Conservation (phyloP, 2,113 vertebrate species). For the Emberiza fucata region DNA sequence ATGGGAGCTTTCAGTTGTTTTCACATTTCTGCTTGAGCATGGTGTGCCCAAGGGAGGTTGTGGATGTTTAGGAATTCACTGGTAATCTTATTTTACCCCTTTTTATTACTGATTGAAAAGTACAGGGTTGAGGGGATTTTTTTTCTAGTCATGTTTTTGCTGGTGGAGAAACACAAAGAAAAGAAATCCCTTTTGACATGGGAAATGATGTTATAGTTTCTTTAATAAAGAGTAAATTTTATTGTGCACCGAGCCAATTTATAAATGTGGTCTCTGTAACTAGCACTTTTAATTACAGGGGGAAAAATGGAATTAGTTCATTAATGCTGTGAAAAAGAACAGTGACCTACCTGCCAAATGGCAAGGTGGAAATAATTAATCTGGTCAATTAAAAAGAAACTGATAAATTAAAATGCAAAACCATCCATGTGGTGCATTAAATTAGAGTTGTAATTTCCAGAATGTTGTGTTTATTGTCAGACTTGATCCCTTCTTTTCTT, state of each 20-base stretch:
- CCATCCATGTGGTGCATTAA: constrained; percentile 38
- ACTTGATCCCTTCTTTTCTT: background rate
- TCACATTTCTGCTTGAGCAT: background rate
- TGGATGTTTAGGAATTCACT: background rate
- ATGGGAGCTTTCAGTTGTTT: background rate
- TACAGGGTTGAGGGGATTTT: background rate
- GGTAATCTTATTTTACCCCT: background rate
- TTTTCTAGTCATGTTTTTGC: background rate
- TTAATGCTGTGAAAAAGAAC: constrained; percentile 73
- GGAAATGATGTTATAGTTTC: constrained; percentile 57
- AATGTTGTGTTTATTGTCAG: background rate
- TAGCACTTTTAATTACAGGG: constrained; percentile 68
- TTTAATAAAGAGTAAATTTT: constrained; percentile 65
- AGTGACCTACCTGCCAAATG: constrained; percentile 77
- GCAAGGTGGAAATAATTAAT: constrained; percentile 82
- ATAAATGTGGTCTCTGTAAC: constrained; percentile 66
- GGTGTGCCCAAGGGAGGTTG: background rate
- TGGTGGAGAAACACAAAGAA: constrained; percentile 13
- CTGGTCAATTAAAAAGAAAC: constrained; percentile 76
- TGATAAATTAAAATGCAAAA: constrained; percentile 73
- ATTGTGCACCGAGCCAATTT: constrained; percentile 30
- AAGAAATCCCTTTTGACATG: constrained; percentile 32
- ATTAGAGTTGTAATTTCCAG: constrained; percentile 32
- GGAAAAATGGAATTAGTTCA: constrained; percentile 67
- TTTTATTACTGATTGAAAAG: constrained; percentile 22